A percentile compares a stretch with the other conserved stretches of the same genome.
phyloP scores from a whole-genome alignment of 1,140 invertebrate genomes.

The Himalopsyche phryganea region DNA sequence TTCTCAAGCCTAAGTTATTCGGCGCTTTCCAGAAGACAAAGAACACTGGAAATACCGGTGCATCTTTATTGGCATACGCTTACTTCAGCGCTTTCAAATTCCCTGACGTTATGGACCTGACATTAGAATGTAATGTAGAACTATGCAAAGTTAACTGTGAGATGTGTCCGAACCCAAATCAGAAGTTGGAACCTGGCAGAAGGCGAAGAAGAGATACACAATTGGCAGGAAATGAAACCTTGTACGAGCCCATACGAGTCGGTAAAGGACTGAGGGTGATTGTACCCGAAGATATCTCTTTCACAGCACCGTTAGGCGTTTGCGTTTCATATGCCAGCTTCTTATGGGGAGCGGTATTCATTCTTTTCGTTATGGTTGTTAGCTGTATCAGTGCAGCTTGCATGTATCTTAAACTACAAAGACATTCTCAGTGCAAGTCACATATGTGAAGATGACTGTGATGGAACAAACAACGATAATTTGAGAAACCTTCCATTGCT shows the following conservation, averaged over 20 bases:
- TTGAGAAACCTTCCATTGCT: neutral
- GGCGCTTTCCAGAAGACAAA: constrained; percentile 77
- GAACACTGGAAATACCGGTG: constrained; percentile 69
- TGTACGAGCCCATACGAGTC: constrained; percentile 57
- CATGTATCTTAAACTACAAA: constrained; percentile 34
- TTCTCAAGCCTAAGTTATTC: constrained; percentile 78
- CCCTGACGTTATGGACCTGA: constrained; percentile 81
- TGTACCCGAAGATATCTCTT: constrained; percentile 59
- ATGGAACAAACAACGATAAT: neutral
- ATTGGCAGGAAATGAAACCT: constrained; percentile 47
- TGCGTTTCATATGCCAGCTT: constrained; percentile 45
- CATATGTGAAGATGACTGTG: constrained; percentile 20
- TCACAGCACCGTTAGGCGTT: constrained; percentile 39
- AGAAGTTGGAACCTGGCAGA: constrained; percentile 61
- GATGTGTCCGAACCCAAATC: constrained; percentile 65
- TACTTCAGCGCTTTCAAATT: constrained; percentile 86
- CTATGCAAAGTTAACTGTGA: constrained; percentile 79
- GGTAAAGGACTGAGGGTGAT: constrained; percentile 62
- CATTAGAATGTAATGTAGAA: constrained; percentile 80
- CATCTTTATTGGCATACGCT: constrained; percentile 74
- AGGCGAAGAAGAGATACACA: constrained; percentile 53
- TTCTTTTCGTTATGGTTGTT: constrained; percentile 42
- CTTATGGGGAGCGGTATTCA: constrained; percentile 46
- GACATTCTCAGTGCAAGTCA: constrained; percentile 24
- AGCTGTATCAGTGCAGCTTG: constrained; percentile 34